A percentile compares a stretch with the other conserved stretches of the same genome.
Evolutionary conservation across 2,113 vertebrate species (phyloP).

Genomic region (Vulpes ferrilata): DNA sequence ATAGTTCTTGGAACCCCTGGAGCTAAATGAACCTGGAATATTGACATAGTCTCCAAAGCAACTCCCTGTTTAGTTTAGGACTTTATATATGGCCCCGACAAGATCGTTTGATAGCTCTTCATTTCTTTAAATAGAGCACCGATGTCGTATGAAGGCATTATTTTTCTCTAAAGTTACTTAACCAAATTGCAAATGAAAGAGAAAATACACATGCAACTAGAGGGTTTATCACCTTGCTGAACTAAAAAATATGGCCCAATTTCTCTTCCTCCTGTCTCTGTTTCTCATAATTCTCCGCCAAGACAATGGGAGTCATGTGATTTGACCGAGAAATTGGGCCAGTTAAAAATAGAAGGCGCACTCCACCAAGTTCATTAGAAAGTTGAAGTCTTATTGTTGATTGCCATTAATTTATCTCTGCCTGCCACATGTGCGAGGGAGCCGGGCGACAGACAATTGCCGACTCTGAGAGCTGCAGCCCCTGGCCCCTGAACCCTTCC

Average conservation of each 20-base stretch:
- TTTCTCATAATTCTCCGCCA: constrained; percentile 71
- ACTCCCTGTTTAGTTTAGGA: background rate
- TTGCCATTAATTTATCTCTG: constrained; percentile 67
- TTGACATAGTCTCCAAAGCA: background rate
- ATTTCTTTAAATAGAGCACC: constrained; percentile 4
- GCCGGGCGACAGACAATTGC: background rate
- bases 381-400: constrained; percentile 75
- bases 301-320: constrained; percentile 79
- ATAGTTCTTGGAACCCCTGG: background rate
- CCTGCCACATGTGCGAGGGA: background rate
- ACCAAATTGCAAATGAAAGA: constrained; percentile 53
- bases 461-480: background rate
- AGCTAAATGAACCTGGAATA: background rate
- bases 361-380: constrained; percentile 73
- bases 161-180: constrained; percentile 40
- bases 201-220: background rate
- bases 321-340: constrained; percentile 76
- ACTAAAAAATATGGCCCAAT: constrained; percentile 61
- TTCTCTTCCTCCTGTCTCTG: background rate
- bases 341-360: constrained; percentile 80
- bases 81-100: background rate
- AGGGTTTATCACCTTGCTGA: constrained; percentile 36
- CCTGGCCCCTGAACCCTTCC: rapidly evolving
- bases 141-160: background rate
- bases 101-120: background rate